Base-by-base conservation (phyloP, 2,888 invertebrate genomes). In the Rosalia funebris region DNA sequence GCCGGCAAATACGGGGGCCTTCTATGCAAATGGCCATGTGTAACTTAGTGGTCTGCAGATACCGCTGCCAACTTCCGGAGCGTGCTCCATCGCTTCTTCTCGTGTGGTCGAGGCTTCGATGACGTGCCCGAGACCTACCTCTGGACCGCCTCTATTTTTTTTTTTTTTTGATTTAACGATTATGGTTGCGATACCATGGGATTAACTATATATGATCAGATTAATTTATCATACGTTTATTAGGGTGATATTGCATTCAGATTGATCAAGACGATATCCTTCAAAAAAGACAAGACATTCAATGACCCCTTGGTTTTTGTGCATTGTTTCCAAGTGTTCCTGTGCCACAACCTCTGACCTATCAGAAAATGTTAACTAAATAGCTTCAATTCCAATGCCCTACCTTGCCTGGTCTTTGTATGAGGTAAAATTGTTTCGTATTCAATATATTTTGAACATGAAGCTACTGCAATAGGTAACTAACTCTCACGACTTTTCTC, bases 11-110 rank as follows among this genome's bases (percentile, higher is more conserved):
- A 44, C 20, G 11, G 19, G 44, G 19, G 25, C 37, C 37, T 19
- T 14, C 25, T 25, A 39, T 50, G 50, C n/a, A 47, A 48, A 48
- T 48, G 37, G 37, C 17, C 48, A 14, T 20, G 37, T 19, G 48
- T 19, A 19, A 17, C 12, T 32, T 32, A 7, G 15, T 32, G 31
- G 14, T 31, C 32, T 32, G 14, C 17, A 46, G 7, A 10, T 44
- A 14, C 12, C 12, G 45, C 12, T 17, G 16, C 45, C 2, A 20
- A 31, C 45, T 45, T 31, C 31, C 14, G 20, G 31, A 45, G 25
- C 31, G 1, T 11, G 1, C n/a, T 10, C n/a, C 32, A 9, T 9
- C n/a, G n/a, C n/a, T n/a, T n/a, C n/a, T n/a, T n/a, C n/a, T n/a
- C n/a, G n/a, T n/a, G n/a, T n/a, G n/a, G n/a, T n/a, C n/a, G n/a